Conservation (phyloP, 2,888 invertebrate genomes). For the Scaptomyza tumidula region DNA sequence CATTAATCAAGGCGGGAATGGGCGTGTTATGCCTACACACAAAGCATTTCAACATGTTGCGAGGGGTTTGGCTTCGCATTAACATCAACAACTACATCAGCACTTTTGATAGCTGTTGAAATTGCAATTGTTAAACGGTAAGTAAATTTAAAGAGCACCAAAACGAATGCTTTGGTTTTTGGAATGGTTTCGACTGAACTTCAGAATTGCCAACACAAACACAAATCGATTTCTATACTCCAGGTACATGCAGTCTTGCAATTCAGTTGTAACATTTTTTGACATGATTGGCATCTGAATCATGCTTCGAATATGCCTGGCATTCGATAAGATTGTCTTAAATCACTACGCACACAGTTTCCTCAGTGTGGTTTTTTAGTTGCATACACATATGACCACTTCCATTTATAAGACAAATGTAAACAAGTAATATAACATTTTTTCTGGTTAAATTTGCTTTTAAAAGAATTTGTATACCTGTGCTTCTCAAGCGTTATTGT, state of each 20-base stretch:
- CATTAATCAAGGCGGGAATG: slow-evolving; percentile 72
- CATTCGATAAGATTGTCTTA: neutral
- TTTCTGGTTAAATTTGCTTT: neutral
- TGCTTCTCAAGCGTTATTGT: neutral
- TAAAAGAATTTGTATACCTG: neutral
- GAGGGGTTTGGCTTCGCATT: neutral
- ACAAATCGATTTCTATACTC: neutral
- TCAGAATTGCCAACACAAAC: neutral
- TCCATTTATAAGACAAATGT: neutral
- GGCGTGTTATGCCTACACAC: slow-evolving; percentile 26
- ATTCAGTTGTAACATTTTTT: slow-evolving; percentile 1
- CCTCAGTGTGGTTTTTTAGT: neutral
- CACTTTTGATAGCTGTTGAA: slow-evolving; percentile 25
- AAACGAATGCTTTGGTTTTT: neutral
- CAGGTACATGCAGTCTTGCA: neutral
- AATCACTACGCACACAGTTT: neutral
- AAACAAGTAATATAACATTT: neutral
- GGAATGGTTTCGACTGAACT: slow-evolving; percentile 1
- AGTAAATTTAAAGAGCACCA: slow-evolving; percentile 21
- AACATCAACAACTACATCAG: slow-evolving; percentile 31
- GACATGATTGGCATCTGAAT: neutral
- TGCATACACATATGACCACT: neutral
- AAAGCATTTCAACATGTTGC: slow-evolving; percentile 54
- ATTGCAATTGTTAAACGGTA: slow-evolving; percentile 28
- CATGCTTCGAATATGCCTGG: neutral